Evolutionary conservation across 2,888 invertebrate species (phyloP), one percentile per base, ranked within the genome.

Genomic region (Synergus itoensis): DNA sequence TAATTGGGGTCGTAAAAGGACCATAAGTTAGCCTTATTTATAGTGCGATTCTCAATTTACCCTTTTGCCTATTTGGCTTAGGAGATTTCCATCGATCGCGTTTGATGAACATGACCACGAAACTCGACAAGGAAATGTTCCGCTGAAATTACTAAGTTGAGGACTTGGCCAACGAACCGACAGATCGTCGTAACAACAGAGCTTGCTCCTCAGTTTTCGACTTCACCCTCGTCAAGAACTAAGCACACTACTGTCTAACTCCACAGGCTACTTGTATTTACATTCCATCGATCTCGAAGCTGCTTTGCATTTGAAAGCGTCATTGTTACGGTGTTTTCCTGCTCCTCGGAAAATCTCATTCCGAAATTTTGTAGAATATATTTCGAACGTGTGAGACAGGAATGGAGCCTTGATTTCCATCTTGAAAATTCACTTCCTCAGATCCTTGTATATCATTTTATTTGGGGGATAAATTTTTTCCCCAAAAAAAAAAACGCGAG

Each of bases 1-100:
- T 90, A 90, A 90, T 90, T 89, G 88, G 89, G 88, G 89, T 85
- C 87, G 86, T 89, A 89, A 90, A 90, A 88, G 85, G 87, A 89
- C 88, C 89, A 90, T 90, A 89, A 89, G 89, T 89, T 88, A 87
- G 80, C 87, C 86, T 86, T 86, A 84, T 83, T 81, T 21, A 62
- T 21, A 62, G 62, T 62, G 62, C 62, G 28, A 62, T 28, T 62
- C 5, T 62, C 36, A 63, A 48, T 48, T 73, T 36, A 36, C 53
- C 21, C 36, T 16, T 36, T 28, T n/a, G 11, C n/a, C 11, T 9
- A 73, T 53, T 73, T 73, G 11, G 48, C 36, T 36, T 40, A 40
- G 69, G 53, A 53, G 53, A 73, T 73, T 53, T 73, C 53, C 53
- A 73, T 48, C 36, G 53, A 73, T 73, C 73, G 36, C 28, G 73